phyloP scores from a whole-genome alignment of 2,888 invertebrate genomes.

The Pterobdella sp. region DNA sequence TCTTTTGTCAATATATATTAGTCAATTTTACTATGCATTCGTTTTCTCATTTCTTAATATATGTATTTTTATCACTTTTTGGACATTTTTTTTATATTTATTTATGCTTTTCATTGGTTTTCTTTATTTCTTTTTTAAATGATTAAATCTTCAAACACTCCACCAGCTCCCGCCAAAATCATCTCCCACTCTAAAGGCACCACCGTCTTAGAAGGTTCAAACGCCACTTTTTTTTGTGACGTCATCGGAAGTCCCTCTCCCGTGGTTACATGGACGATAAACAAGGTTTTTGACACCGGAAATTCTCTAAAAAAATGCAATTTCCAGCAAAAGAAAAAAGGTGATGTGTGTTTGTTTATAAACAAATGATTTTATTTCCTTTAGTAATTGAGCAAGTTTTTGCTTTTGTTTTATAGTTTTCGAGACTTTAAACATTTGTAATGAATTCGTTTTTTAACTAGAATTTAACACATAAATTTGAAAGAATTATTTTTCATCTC shows the following conservation, averaged over 20 bases:
- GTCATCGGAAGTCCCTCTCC: slow-evolving; percentile 19
- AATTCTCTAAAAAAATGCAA: neutral
- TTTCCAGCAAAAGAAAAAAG: slow-evolving; percentile 1
- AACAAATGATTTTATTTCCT: no score
- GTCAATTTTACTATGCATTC: neutral
- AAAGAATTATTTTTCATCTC: no score
- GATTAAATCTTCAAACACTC: neutral
- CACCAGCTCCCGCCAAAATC: slow-evolving; percentile 4
- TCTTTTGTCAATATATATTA: neutral
- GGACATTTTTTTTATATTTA: neutral
- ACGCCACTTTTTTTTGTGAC: slow-evolving; percentile 16
- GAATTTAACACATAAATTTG: no score
- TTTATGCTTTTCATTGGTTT: neutral
- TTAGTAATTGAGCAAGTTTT: no score
- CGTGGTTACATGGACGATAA: slow-evolving; percentile 13
- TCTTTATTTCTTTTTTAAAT: neutral
- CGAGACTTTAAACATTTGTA: no score
- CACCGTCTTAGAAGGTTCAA: slow-evolving; percentile 14
- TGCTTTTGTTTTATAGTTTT: no score
- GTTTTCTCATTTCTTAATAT: neutral
- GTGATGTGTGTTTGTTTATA: neutral
- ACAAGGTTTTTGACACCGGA: neutral
- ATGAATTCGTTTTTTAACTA: no score
- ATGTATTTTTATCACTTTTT: neutral
- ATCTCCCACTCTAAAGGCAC: neutral